These are phyloP conservation scores for Odiellus spinosus DNA, from an alignment of 2,888 invertebrate species.

Conservation along the genomic window DNA sequence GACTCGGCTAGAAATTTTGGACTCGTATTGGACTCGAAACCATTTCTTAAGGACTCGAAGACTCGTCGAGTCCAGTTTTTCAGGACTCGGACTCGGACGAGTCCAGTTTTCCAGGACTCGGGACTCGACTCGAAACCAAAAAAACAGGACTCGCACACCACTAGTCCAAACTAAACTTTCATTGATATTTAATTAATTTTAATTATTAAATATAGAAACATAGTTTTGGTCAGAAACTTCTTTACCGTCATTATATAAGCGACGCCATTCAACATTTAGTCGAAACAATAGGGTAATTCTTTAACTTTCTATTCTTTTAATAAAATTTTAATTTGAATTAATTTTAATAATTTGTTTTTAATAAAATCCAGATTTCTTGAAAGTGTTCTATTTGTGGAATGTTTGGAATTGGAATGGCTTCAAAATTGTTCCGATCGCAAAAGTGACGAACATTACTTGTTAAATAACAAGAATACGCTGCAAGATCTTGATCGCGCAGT, in stretches of 20 bases:
- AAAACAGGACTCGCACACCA: too few species aligned
- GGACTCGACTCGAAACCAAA: too few species aligned
- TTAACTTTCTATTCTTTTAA: background rate
- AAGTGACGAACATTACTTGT: constrained; percentile 6
- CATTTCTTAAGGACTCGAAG: too few species aligned
- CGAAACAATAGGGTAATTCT: constrained; percentile 25
- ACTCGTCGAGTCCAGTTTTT: too few species aligned
- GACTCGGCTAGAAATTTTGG: too few species aligned
- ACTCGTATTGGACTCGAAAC: too few species aligned
- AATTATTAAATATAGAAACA: constrained; percentile 23
- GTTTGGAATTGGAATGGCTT: constrained; percentile 26
- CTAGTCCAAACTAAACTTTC: too few species aligned
- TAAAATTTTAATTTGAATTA: background rate
- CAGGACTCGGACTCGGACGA: too few species aligned
- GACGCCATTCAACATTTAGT: constrained; percentile 24
- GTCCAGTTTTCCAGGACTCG: too few species aligned
- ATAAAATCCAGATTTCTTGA: constrained; percentile 25
- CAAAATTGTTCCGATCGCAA: constrained; percentile 5
- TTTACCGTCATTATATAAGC: constrained; percentile 26
- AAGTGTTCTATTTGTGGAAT: constrained; percentile 27
- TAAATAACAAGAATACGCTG: constrained; percentile 18
- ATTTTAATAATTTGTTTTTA: background rate
- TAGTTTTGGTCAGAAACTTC: constrained; percentile 27
- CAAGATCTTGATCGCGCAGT: constrained; percentile 21
- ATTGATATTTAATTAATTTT: background rate